Evolutionary conservation across 1,140 invertebrate genomes (phyloP).

Genomic region (Lepidotrigona ventralis): DNA sequence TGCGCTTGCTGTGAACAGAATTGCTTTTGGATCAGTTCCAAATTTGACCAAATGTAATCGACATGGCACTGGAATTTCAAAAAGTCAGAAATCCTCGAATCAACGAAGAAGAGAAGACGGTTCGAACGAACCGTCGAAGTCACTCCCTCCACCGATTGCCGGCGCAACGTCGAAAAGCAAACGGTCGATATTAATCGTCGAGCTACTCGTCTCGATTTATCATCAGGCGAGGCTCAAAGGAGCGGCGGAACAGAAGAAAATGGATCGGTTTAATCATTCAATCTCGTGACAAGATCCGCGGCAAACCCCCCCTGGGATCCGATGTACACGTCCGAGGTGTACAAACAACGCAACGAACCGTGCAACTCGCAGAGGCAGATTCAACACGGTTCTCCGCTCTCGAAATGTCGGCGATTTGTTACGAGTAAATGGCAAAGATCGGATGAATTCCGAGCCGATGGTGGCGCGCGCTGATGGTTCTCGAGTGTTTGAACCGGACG

Average conservation of each 20-base stretch:
- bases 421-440: constrained; percentile 55
- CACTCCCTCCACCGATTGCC: no score
- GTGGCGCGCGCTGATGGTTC: constrained; percentile 18
- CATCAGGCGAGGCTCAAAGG: background rate
- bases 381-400: constrained; percentile 43
- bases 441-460: constrained; percentile 31
- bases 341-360: constrained; percentile 51
- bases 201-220: background rate
- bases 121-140: background rate
- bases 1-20: no score
- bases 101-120: background rate
- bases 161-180: background rate
- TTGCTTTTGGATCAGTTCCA: no score
- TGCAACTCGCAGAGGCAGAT: constrained; percentile 44
- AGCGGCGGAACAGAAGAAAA: background rate
- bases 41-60: no score
- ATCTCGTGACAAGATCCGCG: constrained; percentile 15
- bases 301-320: background rate
- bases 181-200: background rate
- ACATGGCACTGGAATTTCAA: no score
- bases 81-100: no score
- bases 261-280: constrained; percentile 2
- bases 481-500: constrained; percentile 27
- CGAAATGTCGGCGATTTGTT: constrained; percentile 55
- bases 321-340: constrained; percentile 5